phyloP scores from a whole-genome alignment of 2,113 vertebrate species.

The Sisor rabdophorus region DNA sequence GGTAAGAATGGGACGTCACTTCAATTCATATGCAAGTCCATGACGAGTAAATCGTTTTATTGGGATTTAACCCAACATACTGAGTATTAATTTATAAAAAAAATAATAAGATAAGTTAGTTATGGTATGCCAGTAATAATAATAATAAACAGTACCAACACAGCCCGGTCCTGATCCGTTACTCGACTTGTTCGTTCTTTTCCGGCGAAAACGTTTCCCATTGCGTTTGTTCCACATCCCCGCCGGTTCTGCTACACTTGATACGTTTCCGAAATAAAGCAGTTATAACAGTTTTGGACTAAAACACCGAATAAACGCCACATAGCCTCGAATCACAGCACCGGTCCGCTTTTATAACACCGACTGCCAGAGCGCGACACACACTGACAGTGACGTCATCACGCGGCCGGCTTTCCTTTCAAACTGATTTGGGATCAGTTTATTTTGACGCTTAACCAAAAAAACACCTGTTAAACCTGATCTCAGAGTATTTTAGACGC shows the following conservation, averaged over 20 bases:
- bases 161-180: slow-evolving; percentile 85
- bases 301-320: background rate
- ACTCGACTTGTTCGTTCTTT: slow-evolving; percentile 82
- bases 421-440: slow-evolving; percentile 6
- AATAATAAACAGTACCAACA: slow-evolving; percentile 70
- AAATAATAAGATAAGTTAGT: background rate
- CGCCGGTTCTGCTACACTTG: slow-evolving; percentile 46
- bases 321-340: background rate
- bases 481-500: too few species aligned
- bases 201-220: slow-evolving; percentile 89
- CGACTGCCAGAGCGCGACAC: background rate
- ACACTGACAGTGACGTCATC: background rate
- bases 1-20: too few species aligned
- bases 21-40: too few species aligned
- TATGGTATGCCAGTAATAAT: too few species aligned
- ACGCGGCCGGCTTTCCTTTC: background rate
- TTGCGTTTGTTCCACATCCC: slow-evolving; percentile 69
- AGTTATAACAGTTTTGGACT: background rate
- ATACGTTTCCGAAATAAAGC: background rate
- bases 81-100: too few species aligned
- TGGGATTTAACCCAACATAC: too few species aligned
- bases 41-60: too few species aligned
- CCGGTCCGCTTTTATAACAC: background rate
- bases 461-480: too few species aligned
- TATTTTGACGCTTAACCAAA: too few species aligned